Evolutionary conservation across 23 tunicate genomes (phyloP).

Genomic region (Phallusia fumigata): DNA sequence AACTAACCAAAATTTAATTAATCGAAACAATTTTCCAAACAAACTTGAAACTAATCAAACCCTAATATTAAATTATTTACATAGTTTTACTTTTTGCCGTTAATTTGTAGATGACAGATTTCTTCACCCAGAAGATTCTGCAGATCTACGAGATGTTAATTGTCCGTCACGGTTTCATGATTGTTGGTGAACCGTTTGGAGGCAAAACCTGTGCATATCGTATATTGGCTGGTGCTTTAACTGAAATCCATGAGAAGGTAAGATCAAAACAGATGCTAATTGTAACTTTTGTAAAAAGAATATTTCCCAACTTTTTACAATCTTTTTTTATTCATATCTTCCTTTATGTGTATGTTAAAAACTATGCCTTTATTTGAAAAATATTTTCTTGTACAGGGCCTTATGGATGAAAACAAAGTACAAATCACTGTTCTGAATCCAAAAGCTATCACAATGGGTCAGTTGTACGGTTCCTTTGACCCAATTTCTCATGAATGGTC

Average conservation of each 20-base stretch:
- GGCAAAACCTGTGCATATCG: conserved; percentile 98
- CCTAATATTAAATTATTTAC: no score
- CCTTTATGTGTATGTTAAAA: no score
- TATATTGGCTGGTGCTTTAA: conserved; percentile 84
- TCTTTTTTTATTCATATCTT: no score
- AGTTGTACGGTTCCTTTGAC: conserved; percentile 94
- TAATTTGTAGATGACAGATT: conserved; percentile 90
- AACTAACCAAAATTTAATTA: no score
- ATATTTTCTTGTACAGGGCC: conserved; percentile 48
- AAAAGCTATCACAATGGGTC: conserved; percentile 97
- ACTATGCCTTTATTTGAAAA: no score
- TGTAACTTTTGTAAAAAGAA: not conserved
- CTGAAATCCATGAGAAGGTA: conserved; percentile 91
- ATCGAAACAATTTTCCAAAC: no score
- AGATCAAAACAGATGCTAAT: no score
- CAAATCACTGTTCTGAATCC: conserved; percentile 97
- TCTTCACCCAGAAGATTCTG: conserved; percentile 96
- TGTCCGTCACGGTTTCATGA: conserved; percentile 99
- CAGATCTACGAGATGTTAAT: conserved; percentile 99
- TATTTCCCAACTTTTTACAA: no score
- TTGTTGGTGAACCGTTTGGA: conserved; percentile 98
- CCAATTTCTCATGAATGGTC: conserved; percentile 99
- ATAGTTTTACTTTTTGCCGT: no score
- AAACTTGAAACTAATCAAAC: no score
- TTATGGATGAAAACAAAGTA: conserved; percentile 99